Conservation (phyloP, 2,888 invertebrate genomes). For the Salticus scenicus region DNA sequence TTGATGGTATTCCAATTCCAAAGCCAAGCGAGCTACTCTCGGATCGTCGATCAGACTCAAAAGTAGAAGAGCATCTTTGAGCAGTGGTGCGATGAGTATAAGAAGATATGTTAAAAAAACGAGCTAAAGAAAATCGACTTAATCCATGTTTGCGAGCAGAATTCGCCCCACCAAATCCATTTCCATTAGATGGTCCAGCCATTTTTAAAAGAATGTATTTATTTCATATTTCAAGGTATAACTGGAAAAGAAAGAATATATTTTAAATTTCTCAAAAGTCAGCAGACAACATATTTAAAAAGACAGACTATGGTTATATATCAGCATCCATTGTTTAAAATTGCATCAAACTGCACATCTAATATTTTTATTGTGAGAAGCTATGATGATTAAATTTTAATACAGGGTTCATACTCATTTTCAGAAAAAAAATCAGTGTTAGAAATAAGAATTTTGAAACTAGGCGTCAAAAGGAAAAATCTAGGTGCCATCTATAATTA, state of each 20-base stretch:
- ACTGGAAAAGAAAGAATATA: background rate
- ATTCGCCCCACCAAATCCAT: slow-evolving; percentile 36
- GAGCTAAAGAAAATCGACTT: slow-evolving; percentile 68
- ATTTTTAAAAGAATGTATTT: slow-evolving; percentile 24
- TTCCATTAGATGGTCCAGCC: slow-evolving; percentile 64
- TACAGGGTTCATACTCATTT: too few relatives aligned
- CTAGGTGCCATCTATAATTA: too few relatives aligned
- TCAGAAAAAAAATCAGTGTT: too few relatives aligned
- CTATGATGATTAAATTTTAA: too few relatives aligned
- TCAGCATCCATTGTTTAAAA: too few relatives aligned
- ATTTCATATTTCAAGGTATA: background rate
- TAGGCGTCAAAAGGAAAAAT: too few relatives aligned
- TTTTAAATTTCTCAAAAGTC: too few relatives aligned
- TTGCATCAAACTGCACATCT: too few relatives aligned
- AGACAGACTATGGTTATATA: too few relatives aligned
- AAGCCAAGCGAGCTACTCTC: slow-evolving; percentile 64
- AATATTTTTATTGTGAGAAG: too few relatives aligned
- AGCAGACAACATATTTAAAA: too few relatives aligned
- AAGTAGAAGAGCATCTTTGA: slow-evolving; percentile 46
- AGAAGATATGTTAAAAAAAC: slow-evolving; percentile 71
- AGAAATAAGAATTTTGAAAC: too few relatives aligned
- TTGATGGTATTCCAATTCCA: slow-evolving; percentile 37
- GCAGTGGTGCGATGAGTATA: slow-evolving; percentile 65
- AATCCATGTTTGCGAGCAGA: slow-evolving; percentile 68
- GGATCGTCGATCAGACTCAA: slow-evolving; percentile 58